Conservation (phyloP, 1,140 invertebrate genomes). For the Drosophila subobscura region DNA sequence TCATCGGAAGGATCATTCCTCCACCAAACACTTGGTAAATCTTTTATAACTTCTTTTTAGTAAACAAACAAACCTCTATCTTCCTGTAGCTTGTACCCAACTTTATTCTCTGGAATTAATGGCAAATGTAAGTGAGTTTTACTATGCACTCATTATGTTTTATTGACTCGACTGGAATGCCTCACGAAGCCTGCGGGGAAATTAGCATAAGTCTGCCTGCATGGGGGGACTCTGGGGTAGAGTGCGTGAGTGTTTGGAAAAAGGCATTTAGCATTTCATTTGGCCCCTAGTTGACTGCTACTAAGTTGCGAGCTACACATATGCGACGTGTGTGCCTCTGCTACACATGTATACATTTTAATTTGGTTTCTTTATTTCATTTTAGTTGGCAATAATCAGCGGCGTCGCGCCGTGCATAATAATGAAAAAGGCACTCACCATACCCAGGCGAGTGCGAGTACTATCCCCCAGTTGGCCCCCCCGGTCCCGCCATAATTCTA, state of each 20-base stretch:
- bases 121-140: conserved; percentile 12
- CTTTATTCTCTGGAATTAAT: background rate
- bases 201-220: conserved; percentile 57
- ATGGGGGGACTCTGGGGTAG: conserved; percentile 2
- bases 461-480: conserved; percentile 1
- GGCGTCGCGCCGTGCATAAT: conserved; percentile 62
- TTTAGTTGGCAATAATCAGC: conserved; percentile 82
- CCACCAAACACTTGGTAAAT: too few species aligned
- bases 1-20: too few species aligned
- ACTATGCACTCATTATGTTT: conserved; percentile 48
- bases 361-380: conserved; percentile 78
- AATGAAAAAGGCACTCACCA: conserved; percentile 46
- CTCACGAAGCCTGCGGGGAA: conserved; percentile 48
- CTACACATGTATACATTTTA: conserved; percentile 68
- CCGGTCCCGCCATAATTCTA: conserved; percentile 67
- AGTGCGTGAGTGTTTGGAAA: conserved; percentile 48
- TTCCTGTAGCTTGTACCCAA: background rate
- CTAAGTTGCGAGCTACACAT: conserved; percentile 37
- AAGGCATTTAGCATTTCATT: conserved; percentile 58
- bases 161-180: conserved; percentile 31
- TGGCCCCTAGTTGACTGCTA: conserved; percentile 32
- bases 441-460: background rate
- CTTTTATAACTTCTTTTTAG: background rate
- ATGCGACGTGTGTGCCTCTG: conserved; percentile 29
- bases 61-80: background rate